These are phyloP conservation scores for Metaphire vulgaris DNA, from an alignment of 1,140 invertebrate species.

Conservation along the genomic window DNA sequence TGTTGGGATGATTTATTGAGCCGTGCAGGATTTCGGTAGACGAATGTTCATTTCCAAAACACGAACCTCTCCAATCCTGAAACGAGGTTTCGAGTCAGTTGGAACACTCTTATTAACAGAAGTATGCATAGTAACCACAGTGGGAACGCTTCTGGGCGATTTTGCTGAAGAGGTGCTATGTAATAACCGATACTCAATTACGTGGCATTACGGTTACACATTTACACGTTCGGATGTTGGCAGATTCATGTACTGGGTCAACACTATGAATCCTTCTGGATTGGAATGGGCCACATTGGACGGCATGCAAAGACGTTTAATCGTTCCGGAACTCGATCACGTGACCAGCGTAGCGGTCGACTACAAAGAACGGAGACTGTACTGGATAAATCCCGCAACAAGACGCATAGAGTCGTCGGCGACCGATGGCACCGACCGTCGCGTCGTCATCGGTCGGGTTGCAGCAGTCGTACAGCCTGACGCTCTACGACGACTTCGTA, in stretches of 20 bases:
- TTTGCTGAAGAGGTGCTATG: too few relatives aligned
- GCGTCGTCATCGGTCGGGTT: background rate
- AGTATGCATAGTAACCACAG: too few relatives aligned
- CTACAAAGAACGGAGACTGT: conserved; percentile 76
- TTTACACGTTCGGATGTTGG: too few relatives aligned
- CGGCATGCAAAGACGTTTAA: conserved; percentile 62
- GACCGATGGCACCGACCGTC: background rate
- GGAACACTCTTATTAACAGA: too few relatives aligned
- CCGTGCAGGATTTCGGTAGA: too few relatives aligned
- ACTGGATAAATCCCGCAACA: conserved; percentile 58
- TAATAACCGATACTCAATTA: too few relatives aligned
- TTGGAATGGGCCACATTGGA: conserved; percentile 96
- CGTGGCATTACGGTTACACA: too few relatives aligned
- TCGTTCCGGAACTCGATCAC: conserved; percentile 56
- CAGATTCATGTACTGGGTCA: background rate
- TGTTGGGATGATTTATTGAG: too few relatives aligned
- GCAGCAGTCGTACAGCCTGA: background rate
- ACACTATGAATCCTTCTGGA: conserved; percentile 41
- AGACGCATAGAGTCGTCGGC: background rate
- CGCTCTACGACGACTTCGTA: conserved; percentile 25
- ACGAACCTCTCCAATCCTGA: too few relatives aligned
- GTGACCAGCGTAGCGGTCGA: conserved; percentile 64
- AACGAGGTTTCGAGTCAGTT: too few relatives aligned
- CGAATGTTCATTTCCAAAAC: too few relatives aligned
- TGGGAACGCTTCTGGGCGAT: too few relatives aligned